Base-by-base conservation (phyloP, 2,888 invertebrate genomes). In the Mechanitis messenoides region DNA sequence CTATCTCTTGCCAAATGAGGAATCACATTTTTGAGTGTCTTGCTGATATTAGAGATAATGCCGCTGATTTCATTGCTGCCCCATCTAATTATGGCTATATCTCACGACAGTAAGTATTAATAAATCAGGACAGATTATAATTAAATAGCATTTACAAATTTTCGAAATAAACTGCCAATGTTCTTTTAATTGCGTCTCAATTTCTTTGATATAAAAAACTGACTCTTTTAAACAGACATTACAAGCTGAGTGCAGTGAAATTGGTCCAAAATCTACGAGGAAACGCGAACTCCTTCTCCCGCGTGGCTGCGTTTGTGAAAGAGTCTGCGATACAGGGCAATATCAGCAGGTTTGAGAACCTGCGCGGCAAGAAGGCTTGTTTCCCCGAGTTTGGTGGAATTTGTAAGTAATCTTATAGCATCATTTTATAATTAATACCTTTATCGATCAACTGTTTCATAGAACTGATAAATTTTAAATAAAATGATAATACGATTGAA, bases 301-400 rank as follows among this genome's bases (percentile, higher is more conserved):
- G 91, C 12, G 83, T 92, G 0, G 83, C 92, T 0, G 91, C 93
- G 0, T 85, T 93, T 20, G 80, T 93, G 0, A 91, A 87, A 67
- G 77, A 80, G 0, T 61, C 74, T 0, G 62, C 79, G 0, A 72
- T 78, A 0, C 61, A 71, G 2, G 45, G 58, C 1, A 78, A 82
- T 47, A 85, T 92, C 58, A 88, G 84, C 0, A 83, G 86, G 35
- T 92, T 93, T 67, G 86, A 89, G 65, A 91, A 92, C 74, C 73
- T 94, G 2, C 83, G 90, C 47, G 87, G 81, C 1, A 91, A 85
- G 67, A 89, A 82, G 33, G 93, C 92, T 0, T 94, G 94, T 76
- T 92, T 94, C 82, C 93, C 94, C 0, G 92, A 93, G 72, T 94
- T 90, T 69, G 92, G 93, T 1, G 93, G 93, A 45, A 91, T 93